Percentiles rank a stretch among this genome's conserved stretches.
These are phyloP conservation scores for Menura novaehollandiae DNA, from an alignment of 2,113 vertebrate species.

Conservation along the genomic window DNA sequence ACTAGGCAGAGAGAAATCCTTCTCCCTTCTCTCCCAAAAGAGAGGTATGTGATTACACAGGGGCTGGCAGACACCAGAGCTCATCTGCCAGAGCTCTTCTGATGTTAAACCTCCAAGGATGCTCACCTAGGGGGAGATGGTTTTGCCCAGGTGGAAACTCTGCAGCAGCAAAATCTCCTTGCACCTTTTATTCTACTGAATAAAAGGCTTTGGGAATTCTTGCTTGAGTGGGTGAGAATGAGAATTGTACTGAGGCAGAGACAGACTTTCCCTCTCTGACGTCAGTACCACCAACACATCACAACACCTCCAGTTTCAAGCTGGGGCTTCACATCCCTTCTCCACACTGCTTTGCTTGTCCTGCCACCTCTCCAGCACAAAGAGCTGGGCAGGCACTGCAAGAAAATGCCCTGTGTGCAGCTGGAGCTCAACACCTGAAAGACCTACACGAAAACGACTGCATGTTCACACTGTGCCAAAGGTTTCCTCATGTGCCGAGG, in stretches of 20 bases:
- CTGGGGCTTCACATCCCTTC: not conserved
- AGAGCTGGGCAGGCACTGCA: not conserved
- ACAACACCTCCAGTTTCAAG: not conserved
- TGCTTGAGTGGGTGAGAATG: not conserved
- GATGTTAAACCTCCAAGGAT: not conserved
- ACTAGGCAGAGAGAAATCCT: not conserved
- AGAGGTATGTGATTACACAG: not conserved
- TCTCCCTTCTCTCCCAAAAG: not conserved
- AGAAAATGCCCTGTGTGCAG: not conserved
- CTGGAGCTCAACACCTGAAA: not conserved
- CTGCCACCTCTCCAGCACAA: not conserved
- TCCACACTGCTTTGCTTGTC: not conserved
- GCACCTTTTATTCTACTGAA: not conserved
- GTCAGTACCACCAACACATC: not conserved
- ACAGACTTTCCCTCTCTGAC: not conserved
- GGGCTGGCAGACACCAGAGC: not conserved
- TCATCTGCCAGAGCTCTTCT: not conserved
- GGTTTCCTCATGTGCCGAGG: accelerated
- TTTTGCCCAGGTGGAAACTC: not conserved
- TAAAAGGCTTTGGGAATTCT: constrained; percentile 8
- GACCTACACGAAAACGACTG: not conserved
- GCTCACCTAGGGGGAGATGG: not conserved
- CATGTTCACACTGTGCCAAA: not conserved
- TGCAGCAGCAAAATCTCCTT: not conserved
- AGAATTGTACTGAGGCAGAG: not conserved